phyloP scores from a whole-genome alignment of 2,888 invertebrate genomes.

The Dysmachus trigonus region DNA sequence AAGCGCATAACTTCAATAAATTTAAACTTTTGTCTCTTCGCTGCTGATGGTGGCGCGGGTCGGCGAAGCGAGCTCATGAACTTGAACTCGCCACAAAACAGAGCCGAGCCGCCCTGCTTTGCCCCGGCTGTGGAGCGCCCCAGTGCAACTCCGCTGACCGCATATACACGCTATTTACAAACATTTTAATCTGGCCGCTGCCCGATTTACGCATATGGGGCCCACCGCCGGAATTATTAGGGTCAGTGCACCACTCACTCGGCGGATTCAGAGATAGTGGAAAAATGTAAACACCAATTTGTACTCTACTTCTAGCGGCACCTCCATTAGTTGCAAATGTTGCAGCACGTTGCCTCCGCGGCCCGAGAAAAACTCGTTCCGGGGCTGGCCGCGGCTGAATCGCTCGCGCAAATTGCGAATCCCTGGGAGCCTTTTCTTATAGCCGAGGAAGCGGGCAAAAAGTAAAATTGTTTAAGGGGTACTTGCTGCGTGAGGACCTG shows the following conservation, averaged over 20 bases:
- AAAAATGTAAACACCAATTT: not conserved
- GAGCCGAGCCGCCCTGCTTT: too few species aligned
- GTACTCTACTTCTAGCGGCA: not conserved
- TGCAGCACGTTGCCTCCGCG: not conserved
- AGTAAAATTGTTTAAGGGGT: not conserved
- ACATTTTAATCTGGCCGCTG: not conserved
- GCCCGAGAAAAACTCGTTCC: not conserved
- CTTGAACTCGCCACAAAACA: not conserved
- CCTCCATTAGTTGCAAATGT: conserved; percentile 7
- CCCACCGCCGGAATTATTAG: not conserved
- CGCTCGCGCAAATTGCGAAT: not conserved
- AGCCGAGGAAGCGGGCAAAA: not conserved
- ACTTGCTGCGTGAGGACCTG: not conserved
- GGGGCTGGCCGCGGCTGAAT: not conserved
- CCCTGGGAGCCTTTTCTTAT: not conserved
- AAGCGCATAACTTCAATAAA: not conserved
- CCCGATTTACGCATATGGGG: not conserved
- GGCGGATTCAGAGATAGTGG: not conserved
- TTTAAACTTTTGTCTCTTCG: not conserved
- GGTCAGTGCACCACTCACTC: not conserved
- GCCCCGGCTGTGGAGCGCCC: not conserved
- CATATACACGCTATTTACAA: not conserved
- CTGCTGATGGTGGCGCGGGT: not conserved
- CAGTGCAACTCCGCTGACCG: not conserved
- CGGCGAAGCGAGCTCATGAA: not conserved